A percentile compares a stretch with the other conserved stretches of the same genome.
phyloP scores from a whole-genome alignment of 2,888 invertebrate species.

The Tillus elongatus region DNA sequence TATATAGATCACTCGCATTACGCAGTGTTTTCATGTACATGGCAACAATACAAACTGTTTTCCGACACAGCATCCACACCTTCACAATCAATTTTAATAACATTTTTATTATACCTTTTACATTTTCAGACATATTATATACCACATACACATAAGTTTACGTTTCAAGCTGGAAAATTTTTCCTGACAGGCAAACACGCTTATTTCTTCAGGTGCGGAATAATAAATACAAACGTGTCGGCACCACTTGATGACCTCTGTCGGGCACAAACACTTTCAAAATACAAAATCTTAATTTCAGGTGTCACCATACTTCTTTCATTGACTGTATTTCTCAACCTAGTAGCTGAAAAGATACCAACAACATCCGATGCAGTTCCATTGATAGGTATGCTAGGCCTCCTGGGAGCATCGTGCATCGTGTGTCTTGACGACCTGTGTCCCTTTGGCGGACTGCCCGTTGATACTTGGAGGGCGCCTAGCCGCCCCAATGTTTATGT shows the following conservation, averaged over 20 bases:
- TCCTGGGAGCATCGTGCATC: constrained; percentile 42
- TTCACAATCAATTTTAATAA: too few relatives aligned
- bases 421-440: constrained; percentile 38
- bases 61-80: too few relatives aligned
- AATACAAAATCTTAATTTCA: constrained; percentile 50
- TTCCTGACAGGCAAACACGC: too few relatives aligned
- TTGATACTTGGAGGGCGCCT: constrained; percentile 46
- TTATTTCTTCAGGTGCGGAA: too few relatives aligned
- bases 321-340: constrained; percentile 95
- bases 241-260: too few relatives aligned
- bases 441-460: constrained; percentile 39
- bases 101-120: too few relatives aligned
- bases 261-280: constrained; percentile 36
- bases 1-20: constrained; percentile 27
- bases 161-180: too few relatives aligned
- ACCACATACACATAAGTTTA: too few relatives aligned
- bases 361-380: constrained; percentile 75
- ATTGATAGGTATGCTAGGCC: constrained; percentile 60
- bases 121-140: too few relatives aligned
- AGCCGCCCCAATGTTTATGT: constrained; percentile 18
- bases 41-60: too few relatives aligned
- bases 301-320: constrained; percentile 95
- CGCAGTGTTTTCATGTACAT: constrained; percentile 29
- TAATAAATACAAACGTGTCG: too few relatives aligned
- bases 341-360: constrained; percentile 96